Conservation (phyloP, 2,113 vertebrate genomes). For the Danionella cerebrum region DNA sequence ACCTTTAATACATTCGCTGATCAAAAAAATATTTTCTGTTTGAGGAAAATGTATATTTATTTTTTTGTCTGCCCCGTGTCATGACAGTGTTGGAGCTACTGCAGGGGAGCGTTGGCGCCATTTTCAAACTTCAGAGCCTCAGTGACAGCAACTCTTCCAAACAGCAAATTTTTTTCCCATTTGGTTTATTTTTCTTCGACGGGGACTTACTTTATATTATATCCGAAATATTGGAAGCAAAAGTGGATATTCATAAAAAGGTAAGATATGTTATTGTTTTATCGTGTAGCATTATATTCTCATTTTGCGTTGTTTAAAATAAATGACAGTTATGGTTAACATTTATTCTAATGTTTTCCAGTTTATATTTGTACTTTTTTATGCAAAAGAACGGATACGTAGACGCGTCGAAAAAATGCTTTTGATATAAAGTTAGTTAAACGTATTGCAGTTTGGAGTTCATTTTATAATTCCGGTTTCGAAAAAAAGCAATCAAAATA, state of each 20-base stretch:
- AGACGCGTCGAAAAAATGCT: no score
- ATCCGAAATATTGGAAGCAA: not conserved
- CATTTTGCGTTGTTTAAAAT: no score
- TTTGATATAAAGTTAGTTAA: not conserved
- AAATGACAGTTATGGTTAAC: no score
- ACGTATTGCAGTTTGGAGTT: no score
- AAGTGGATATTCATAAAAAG: conserved; percentile 7
- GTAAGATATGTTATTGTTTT: conserved; percentile 14
- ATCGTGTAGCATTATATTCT: no score
- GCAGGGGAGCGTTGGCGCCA: conserved; percentile 36
- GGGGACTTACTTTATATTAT: not conserved
- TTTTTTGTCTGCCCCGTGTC: conserved; percentile 40
- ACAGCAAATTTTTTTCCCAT: conserved; percentile 12
- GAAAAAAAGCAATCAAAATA: not conserved
- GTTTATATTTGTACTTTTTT: no score
- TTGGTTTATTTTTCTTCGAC: not conserved
- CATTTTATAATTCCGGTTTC: no score
- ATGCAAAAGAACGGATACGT: no score
- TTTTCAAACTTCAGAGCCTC: conserved; percentile 41
- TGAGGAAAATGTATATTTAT: conserved; percentile 30
- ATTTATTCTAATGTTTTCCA: no score
- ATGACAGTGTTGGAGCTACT: conserved; percentile 31
- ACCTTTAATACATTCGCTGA: not conserved
- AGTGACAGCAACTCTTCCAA: conserved; percentile 36
- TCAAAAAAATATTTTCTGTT: conserved; percentile 7